Percentiles rank a stretch among this genome's conserved stretches.
These are phyloP conservation scores for Coregonus suidteri DNA, from an alignment of 2,797 vertebrate species.

Conservation along the genomic window DNA sequence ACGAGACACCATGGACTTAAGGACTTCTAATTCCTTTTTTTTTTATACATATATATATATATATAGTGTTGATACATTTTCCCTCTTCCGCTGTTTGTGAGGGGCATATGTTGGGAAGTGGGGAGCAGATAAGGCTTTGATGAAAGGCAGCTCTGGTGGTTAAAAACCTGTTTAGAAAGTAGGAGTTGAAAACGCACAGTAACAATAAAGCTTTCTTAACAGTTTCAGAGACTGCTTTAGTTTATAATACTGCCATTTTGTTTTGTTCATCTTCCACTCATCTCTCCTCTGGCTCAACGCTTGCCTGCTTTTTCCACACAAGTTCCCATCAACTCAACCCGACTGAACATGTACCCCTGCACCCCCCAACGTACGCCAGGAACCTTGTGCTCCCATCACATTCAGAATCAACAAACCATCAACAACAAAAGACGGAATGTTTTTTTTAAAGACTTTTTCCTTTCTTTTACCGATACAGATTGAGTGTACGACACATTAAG, in stretches of 20 bases:
- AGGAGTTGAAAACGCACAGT: slow-evolving; percentile 30
- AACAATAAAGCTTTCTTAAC: slow-evolving; percentile 56
- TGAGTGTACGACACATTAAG: too few species aligned
- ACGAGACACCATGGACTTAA: slow-evolving; percentile 69
- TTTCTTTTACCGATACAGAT: too few species aligned
- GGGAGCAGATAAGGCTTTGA: slow-evolving; percentile 11
- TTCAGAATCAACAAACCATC: slow-evolving; percentile 23
- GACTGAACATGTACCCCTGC: slow-evolving; percentile 27
- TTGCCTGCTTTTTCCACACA: not conserved
- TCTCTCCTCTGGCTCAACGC: slow-evolving; percentile 8
- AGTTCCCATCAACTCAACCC: slow-evolving; percentile 20
- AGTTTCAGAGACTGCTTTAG: slow-evolving; percentile 48
- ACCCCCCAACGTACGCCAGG: slow-evolving; percentile 36
- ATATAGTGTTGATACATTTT: slow-evolving; percentile 62
- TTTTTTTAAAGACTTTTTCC: too few species aligned
- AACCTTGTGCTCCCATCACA: slow-evolving; percentile 65
- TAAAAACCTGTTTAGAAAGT: slow-evolving; percentile 31
- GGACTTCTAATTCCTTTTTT: slow-evolving; percentile 70
- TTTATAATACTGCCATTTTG: slow-evolving; percentile 39
- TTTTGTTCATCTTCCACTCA: slow-evolving; percentile 20
- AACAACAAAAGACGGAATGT: slow-evolving; percentile 12
- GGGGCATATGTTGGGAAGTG: not conserved
- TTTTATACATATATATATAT: slow-evolving; percentile 18
- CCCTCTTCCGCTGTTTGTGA: slow-evolving; percentile 10
- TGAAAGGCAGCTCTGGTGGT: slow-evolving; percentile 15